phyloP scores from a whole-genome alignment of 2,888 invertebrate genomes.

The Drosophila atroscutellata region DNA sequence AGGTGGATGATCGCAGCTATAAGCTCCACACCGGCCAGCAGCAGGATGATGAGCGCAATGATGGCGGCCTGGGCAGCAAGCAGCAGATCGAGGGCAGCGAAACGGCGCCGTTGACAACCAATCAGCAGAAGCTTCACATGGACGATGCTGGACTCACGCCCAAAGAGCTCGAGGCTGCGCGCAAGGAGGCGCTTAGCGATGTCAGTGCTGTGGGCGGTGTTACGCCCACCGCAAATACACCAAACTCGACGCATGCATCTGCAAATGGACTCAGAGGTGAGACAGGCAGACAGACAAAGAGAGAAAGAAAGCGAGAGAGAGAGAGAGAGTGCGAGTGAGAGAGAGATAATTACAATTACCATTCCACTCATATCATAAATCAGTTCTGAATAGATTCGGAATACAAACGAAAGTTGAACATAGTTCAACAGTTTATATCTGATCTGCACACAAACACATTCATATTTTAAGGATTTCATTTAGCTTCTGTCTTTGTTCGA shows the following conservation, averaged over 20 bases:
- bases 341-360: not conserved
- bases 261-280: constrained; percentile 81
- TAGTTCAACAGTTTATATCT: not conserved
- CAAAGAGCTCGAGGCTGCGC: constrained; percentile 77
- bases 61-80: constrained; percentile 43
- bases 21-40: constrained; percentile 63
- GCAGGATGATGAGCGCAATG: constrained; percentile 54
- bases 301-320: not conserved
- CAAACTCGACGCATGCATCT: constrained; percentile 72
- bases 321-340: not conserved
- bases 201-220: constrained; percentile 50
- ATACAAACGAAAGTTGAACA: not conserved
- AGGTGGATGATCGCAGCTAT: constrained; percentile 81
- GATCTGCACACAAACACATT: not conserved
- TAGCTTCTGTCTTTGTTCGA: not conserved
- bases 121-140: constrained; percentile 81
- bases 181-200: constrained; percentile 53
- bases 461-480: not conserved
- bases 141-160: constrained; percentile 73
- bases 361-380: not conserved
- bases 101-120: constrained; percentile 82
- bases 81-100: constrained; percentile 83
- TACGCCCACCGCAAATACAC: constrained; percentile 64
- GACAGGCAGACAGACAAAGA: not conserved
- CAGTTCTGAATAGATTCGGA: not conserved